Base-by-base conservation (phyloP, 2,888 invertebrate species). In the Epirrita christyi region DNA sequence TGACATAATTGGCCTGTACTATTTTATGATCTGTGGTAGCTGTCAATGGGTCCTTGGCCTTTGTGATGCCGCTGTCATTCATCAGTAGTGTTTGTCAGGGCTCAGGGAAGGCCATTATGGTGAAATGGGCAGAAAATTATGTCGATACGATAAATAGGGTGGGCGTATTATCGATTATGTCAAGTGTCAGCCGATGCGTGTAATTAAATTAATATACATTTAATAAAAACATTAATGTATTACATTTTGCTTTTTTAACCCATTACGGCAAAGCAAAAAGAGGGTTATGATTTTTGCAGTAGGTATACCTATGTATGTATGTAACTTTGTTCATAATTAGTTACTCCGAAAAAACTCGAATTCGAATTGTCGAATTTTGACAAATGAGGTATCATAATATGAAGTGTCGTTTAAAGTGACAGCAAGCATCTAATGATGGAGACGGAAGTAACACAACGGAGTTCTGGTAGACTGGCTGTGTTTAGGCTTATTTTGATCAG, bases 91-190 rank as follows among this genome's bases (percentile, higher is more conserved):
- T 85, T 84, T 81, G 85, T 79, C 78, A 76, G 76, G 70, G 68
- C 69, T 71, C 66, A 65, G 72, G 70, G 71, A 67, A 68, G 69
- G 66, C 80, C 71, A 83, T 90, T 87, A 80, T 76, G 59, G 81
- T 83, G 83, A 86, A 90, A 88, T 83, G 80, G 80, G 78, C 88
- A 85, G 86, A 81, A 86, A 88, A 89, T 88, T 81, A 73, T 53
- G 72, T 75, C 78, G 78, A 80, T 84, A 76, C 72, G 82, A 78
- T 83, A 83, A 82, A 87, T 85, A 64, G 71, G 58, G 46, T 72
- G 73, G n/a, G 72, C 70, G 75, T 68, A 83, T 86, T 83, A 81
- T 71, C 82, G 84, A 87, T 88, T 87, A 86, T 77, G 78, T 80
- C 75, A 78, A 73, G 73, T 71, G 55, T 64, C 45, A 56, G 55